These are phyloP conservation scores for Telenomus remus DNA, from an alignment of 1,140 invertebrate genomes.

Conservation along the genomic window DNA sequence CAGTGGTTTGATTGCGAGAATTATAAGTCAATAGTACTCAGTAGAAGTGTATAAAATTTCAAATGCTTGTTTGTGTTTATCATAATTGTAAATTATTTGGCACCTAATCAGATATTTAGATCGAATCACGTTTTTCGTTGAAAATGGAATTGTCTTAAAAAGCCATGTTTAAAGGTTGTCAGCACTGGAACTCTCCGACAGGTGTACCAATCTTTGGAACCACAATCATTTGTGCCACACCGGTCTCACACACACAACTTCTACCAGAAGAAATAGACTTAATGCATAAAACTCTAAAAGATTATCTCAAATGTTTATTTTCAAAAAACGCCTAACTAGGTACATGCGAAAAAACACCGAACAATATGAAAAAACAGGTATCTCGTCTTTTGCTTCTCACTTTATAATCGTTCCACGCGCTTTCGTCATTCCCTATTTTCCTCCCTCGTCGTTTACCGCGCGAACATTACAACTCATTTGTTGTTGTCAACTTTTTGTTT, in stretches of 20 bases:
- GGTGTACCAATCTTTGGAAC: constrained; percentile 5
- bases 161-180: neutral
- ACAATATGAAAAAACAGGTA: constrained; percentile 62
- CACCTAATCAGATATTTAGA: too few relatives aligned
- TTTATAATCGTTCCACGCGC: constrained; percentile 49
- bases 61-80: too few relatives aligned
- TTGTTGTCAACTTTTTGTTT: neutral
- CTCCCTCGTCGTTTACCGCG: constrained; percentile 10
- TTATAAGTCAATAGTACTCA: too few relatives aligned
- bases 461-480: neutral
- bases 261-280: constrained; percentile 60
- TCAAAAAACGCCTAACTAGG: constrained; percentile 62
- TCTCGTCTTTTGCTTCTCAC: constrained; percentile 57
- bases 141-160: neutral
- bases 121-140: neutral
- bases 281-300: constrained; percentile 60
- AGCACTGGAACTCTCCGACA: neutral
- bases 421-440: constrained; percentile 29
- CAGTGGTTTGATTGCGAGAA: too few relatives aligned
- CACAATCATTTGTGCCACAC: neutral
- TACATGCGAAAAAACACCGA: constrained; percentile 64
- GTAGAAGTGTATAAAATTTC: too few relatives aligned
- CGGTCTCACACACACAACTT: constrained; percentile 34
- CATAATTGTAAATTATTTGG: too few relatives aligned
- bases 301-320: constrained; percentile 62